Evolutionary conservation across 1,140 invertebrate species (phyloP), one percentile per base, ranked within the genome.

Genomic region (Drosophila prosaltans): DNA sequence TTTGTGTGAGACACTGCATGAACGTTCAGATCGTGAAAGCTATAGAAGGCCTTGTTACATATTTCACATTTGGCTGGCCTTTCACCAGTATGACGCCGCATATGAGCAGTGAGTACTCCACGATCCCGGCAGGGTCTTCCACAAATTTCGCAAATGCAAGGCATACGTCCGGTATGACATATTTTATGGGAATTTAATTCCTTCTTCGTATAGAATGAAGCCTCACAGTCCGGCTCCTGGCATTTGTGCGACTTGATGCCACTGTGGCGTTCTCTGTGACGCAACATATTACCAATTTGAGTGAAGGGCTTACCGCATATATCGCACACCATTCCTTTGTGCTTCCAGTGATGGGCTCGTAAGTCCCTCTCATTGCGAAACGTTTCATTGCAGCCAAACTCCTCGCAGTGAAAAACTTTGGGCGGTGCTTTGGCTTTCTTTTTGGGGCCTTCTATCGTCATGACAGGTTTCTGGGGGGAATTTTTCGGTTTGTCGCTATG

Each of bases 61-160:
- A 90, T 82, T 1, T 90, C 72, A 92, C 96, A 97, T 28, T 94
- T 94, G 84, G 96, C 97, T 0, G 96, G 96, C 79, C 96, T 95
- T 84, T 97, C 96, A 2, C 95, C 95, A 0, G 94, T 95, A 78
- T 96, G 95, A 0, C 94, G 95, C 2, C 95, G 90, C 90, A 95
- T 95, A 90, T 96, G 96, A 51, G 95, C 95, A 69, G 95, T 94
- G 28, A 95, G 91, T 36, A 95, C 90, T 3, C 90, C 91, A 3
- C 78, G 79, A 68, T 91, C 91, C 0, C 91, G 73, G 54, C 90
- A 92, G 0, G 79, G 78, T 3, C 81, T 76, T 1, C 90, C 91
- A 36, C 91, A 92, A 6, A 91, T 70, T 54, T 91, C 86, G 28
- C 91, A 92, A 8, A 91, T 89, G 36, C 88, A 78, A 4, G 90